A percentile compares a stretch with the other conserved stretches of the same genome.
These are phyloP conservation scores for Heliconius aoede DNA, from an alignment of 2,888 invertebrate species.

Conservation along the genomic window DNA sequence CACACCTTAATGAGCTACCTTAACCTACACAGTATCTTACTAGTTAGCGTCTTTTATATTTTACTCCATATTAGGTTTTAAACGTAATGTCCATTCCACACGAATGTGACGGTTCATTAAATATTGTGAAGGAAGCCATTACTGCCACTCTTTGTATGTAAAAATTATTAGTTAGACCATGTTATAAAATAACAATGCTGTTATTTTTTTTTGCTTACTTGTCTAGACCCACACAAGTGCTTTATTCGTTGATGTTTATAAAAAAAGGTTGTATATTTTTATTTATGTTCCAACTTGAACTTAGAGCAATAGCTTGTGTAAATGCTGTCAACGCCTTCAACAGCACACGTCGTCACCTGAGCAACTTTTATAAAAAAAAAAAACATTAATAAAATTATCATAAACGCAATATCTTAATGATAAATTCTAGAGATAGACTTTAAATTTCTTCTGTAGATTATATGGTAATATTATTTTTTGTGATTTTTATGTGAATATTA, in stretches of 20 bases:
- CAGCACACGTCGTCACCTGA: not conserved
- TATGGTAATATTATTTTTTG: not conserved
- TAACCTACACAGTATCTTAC: conserved; percentile 27
- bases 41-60: conserved; percentile 39
- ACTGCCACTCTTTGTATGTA: not conserved
- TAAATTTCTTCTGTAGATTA: not conserved
- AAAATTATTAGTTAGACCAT: not conserved
- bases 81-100: conserved; percentile 35
- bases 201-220: not conserved
- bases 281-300: conserved; percentile 1
- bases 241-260: not conserved
- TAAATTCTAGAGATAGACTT: conserved; percentile 16
- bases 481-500: conserved; percentile 9
- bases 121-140: conserved; percentile 25
- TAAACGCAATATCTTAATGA: conserved; percentile 8
- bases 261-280: not conserved
- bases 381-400: conserved; percentile 17
- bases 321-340: not conserved
- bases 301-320: not conserved
- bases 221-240: not conserved
- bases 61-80: conserved; percentile 32
- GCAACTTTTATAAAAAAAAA: not conserved
- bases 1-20: not conserved
- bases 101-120: conserved; percentile 27
- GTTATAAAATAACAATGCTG: not conserved